phyloP scores from a whole-genome alignment of 2,113 vertebrate species.

The Chamaetylas fuelleborni region DNA sequence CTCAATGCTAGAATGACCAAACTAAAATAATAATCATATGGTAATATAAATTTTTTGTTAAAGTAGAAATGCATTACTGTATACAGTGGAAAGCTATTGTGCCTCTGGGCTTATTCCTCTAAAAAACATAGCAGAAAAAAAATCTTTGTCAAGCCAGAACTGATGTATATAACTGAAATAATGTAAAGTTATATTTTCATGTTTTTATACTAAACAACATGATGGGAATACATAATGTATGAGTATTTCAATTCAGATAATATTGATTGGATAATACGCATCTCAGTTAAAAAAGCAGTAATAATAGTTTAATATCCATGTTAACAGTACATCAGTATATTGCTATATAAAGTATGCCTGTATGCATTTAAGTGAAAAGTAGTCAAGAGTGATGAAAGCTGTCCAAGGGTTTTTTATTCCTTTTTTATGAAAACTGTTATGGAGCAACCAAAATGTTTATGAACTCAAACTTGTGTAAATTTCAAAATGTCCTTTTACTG shows the following conservation, averaged over 20 bases:
- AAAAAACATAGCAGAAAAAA: constrained; percentile 63
- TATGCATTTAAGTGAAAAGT: constrained; percentile 81
- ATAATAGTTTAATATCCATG: constrained; percentile 78
- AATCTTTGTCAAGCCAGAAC: constrained; percentile 78
- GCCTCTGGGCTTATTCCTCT: constrained; percentile 77
- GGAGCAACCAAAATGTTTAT: constrained; percentile 80
- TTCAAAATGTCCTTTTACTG: constrained; percentile 79
- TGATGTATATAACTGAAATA: constrained; percentile 83
- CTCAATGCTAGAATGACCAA: constrained; percentile 74
- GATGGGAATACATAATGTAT: constrained; percentile 76
- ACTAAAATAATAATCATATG: constrained; percentile 69
- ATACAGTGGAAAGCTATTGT: constrained; percentile 71
- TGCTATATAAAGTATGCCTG: constrained; percentile 78
- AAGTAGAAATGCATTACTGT: constrained; percentile 52
- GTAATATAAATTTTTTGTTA: constrained; percentile 48
- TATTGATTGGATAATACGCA: constrained; percentile 74
- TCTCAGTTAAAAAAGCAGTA: constrained; percentile 72
- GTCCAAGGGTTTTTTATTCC: constrained; percentile 79
- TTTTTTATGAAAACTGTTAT: constrained; percentile 83
- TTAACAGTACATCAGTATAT: constrained; percentile 77
- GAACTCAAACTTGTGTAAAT: constrained; percentile 81
- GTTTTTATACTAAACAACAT: constrained; percentile 81
- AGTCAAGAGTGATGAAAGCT: constrained; percentile 78
- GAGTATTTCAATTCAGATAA: constrained; percentile 75
- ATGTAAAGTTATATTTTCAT: constrained; percentile 88